Evolutionary conservation across 2,888 invertebrate species (phyloP).

Genomic region (Lysandra bellargus): DNA sequence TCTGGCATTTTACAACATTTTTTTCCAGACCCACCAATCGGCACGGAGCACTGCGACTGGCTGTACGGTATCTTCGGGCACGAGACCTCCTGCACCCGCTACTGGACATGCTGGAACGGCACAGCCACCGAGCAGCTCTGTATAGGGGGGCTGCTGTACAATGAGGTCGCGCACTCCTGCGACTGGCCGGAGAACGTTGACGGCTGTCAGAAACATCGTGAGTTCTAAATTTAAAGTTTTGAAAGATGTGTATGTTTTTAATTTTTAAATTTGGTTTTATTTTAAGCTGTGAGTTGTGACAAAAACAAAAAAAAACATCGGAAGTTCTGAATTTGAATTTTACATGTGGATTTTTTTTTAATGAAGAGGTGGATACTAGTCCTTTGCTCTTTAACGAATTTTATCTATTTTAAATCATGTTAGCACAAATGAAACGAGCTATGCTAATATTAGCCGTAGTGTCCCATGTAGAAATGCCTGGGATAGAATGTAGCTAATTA

Average conservation of each 20-base stretch:
- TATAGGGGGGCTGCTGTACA: constrained; percentile 94
- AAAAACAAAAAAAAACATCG: no score
- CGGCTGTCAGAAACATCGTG: constrained; percentile 96
- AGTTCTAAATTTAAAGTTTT: constrained; percentile 64
- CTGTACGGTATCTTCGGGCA: constrained; percentile 96
- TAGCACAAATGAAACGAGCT: neutral
- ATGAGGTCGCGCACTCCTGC: constrained; percentile 93
- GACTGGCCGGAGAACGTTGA: constrained; percentile 97
- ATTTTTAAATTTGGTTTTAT: no score
- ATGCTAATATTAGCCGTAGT: neutral
- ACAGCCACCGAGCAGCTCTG: constrained; percentile 95
- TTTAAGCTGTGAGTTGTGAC: no score
- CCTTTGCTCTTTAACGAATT: neutral
- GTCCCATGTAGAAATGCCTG: constrained; percentile 9
- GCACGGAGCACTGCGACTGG: constrained; percentile 94
- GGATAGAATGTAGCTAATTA: constrained; percentile 35
- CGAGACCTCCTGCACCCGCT: constrained; percentile 94
- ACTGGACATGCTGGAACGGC: constrained; percentile 98
- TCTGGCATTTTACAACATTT: neutral
- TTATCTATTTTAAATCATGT: neutral
- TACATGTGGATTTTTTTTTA: neutral
- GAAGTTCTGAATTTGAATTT: no score
- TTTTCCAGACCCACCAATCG: constrained; percentile 87
- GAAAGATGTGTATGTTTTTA: no score
- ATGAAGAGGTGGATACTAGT: neutral